Evolutionary conservation across 2,113 vertebrate genomes (phyloP).

Genomic region (Cynopterus brachyotis): DNA sequence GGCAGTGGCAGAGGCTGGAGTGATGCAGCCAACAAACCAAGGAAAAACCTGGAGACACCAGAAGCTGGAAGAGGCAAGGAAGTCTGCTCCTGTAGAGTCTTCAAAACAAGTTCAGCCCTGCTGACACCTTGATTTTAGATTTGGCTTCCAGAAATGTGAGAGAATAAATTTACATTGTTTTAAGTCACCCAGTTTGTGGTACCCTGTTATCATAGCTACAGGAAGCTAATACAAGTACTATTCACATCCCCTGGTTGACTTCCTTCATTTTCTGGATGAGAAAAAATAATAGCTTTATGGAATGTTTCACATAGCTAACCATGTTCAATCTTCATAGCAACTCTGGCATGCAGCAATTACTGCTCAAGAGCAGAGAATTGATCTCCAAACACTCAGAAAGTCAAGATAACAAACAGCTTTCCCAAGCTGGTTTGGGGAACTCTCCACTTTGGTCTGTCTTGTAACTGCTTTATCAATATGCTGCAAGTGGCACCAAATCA

Average conservation of each 20-base stretch:
- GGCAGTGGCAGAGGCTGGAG: not conserved
- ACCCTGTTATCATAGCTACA: not conserved
- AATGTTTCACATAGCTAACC: not conserved
- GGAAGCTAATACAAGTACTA: not conserved
- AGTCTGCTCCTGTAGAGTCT: not conserved
- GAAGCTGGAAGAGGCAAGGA: not conserved
- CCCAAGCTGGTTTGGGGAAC: not conserved
- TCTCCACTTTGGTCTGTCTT: not conserved
- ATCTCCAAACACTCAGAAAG: not conserved
- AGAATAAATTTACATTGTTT: not conserved
- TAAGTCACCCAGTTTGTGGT: not conserved
- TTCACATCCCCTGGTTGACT: not conserved
- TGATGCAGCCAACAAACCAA: not conserved
- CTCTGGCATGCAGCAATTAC: not conserved
- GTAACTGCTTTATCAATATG: not conserved
- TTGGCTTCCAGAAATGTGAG: not conserved
- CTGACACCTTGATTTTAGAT: not conserved
- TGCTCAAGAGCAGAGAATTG: not conserved
- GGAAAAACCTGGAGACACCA: not conserved
- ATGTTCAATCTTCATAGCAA: not conserved
- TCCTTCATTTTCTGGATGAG: not conserved
- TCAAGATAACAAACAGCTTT: not conserved
- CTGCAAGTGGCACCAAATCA: not conserved
- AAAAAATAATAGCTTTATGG: not conserved
- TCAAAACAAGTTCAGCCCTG: not conserved